Base-by-base conservation (phyloP, 2,888 invertebrate species). In the Latheticus oryzae region DNA sequence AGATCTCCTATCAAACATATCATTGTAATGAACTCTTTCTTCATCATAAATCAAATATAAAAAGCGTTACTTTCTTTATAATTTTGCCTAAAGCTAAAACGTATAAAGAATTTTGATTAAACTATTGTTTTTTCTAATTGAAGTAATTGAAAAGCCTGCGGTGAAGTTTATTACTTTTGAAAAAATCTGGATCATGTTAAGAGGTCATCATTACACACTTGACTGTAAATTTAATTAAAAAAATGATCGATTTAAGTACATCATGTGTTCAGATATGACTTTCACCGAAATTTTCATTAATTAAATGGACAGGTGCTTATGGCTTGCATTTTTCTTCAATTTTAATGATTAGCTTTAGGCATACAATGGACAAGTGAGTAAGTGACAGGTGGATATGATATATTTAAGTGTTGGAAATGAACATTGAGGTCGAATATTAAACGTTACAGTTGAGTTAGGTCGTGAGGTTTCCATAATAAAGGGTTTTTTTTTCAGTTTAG, bases 401-500 rank as follows among this genome's bases (percentile, higher is more conserved):
- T 13, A 3, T 28, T 13, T 8, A 42, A 42, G 28, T 17, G 28
- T 42, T 7, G 38, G 23, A 5, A 4, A 26, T 32, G 16, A 11
- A 33, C 33, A 48, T 24, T 35, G 24, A 26, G 48, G 48, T 48
- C 48, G 35, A 23, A 21, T 17, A 15, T 43, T 28, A 43, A n/a
- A 43, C 13, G 33, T 33, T 48, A 48, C 48, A 45, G 30, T 32
- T 32, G 32, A 32, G 11, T 45, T 32, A 32, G 45, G 48, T 35
- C 35, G 23, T 48, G 35, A 16, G 11, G 28, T 45, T 45, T 45
- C 21, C 17, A 45, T 45, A 32, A 45, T 45, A 30, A 42, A 24
- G 28, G 15, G 26, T 35, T 35, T 48, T 48, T 48, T 17, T 35
- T 35, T 48, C 9, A 24, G 24, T n/a, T n/a, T n/a, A n/a, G n/a